These are phyloP conservation scores for Listronotus oregonensis DNA, from an alignment of 1,140 invertebrate genomes.

Conservation along the genomic window DNA sequence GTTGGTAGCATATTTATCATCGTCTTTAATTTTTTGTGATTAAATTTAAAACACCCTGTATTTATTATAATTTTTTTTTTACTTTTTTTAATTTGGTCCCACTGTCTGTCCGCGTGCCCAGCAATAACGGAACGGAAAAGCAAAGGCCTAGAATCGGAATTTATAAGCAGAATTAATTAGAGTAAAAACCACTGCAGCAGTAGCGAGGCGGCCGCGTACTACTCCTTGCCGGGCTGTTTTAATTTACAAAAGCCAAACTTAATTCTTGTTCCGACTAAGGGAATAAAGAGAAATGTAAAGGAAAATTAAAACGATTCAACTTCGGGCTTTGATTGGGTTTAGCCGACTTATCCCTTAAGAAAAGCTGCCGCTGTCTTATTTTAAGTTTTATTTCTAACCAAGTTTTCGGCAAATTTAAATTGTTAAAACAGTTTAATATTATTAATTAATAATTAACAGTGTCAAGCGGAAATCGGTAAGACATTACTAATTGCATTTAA, in stretches of 20 bases:
- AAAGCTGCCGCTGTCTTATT: conserved; percentile 30
- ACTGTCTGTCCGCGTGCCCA: conserved; percentile 17
- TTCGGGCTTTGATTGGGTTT: conserved; percentile 57
- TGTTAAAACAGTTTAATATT: no score
- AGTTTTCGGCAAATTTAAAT: conserved; percentile 1
- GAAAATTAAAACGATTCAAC: conserved; percentile 60
- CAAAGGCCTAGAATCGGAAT: conserved; percentile 55
- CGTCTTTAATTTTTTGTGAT: no score
- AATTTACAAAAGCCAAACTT: conserved; percentile 62
- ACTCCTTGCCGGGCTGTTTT: conserved; percentile 56
- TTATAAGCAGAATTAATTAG: conserved; percentile 62
- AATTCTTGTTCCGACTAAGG: conserved; percentile 59
- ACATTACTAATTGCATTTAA: no score
- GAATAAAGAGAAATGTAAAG: conserved; percentile 60
- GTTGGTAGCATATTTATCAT: no score
- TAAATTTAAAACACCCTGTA: no score
- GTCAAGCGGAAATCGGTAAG: no score
- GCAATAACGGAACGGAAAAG: conserved; percentile 17
- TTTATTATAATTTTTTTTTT: background rate
- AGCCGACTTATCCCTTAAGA: conserved; percentile 44
- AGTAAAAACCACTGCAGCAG: conserved; percentile 58
- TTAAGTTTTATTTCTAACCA: conserved; percentile 30
- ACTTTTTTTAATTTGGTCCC: conserved; percentile 6
- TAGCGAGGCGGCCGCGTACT: conserved; percentile 41
- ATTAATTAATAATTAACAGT: no score